phyloP scores from a whole-genome alignment of 2,113 vertebrate species.

The Rhegmatorhina hoffmannsi region DNA sequence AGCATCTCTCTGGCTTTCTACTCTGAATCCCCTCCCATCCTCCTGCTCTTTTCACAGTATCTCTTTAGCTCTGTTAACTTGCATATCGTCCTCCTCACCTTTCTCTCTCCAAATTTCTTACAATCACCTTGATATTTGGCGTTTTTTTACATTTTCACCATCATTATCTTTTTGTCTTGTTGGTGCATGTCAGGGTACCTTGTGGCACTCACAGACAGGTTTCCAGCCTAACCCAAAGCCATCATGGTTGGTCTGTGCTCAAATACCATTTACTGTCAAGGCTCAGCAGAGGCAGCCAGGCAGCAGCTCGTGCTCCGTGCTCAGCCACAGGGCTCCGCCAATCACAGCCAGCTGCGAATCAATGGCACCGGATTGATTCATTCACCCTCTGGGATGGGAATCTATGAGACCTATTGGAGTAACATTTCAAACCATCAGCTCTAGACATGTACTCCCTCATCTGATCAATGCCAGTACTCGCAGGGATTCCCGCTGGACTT shows the following conservation, averaged over 20 bases:
- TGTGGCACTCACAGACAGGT: background rate
- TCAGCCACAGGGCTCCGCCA: too few species aligned
- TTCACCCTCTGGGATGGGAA: background rate
- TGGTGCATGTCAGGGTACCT: background rate
- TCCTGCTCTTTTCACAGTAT: background rate
- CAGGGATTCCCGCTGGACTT: background rate
- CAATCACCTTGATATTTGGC: too few species aligned
- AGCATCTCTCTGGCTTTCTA: background rate
- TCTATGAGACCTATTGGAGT: background rate
- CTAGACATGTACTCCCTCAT: background rate
- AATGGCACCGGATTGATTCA: background rate
- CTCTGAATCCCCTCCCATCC: background rate
- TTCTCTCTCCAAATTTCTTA: background rate
- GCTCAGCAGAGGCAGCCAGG: background rate
- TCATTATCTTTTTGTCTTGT: background rate
- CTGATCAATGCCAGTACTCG: background rate
- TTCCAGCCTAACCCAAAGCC: background rate
- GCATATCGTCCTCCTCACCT: background rate
- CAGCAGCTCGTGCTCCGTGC: background rate
- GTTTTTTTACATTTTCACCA: background rate
- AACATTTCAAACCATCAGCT: slow-evolving; percentile 11
- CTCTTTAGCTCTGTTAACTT: background rate
- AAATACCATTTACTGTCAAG: background rate
- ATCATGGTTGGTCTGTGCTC: background rate
- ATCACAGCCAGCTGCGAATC: background rate